phyloP scores from a whole-genome alignment of 2,113 vertebrate species.

The Micronisus gabar region DNA sequence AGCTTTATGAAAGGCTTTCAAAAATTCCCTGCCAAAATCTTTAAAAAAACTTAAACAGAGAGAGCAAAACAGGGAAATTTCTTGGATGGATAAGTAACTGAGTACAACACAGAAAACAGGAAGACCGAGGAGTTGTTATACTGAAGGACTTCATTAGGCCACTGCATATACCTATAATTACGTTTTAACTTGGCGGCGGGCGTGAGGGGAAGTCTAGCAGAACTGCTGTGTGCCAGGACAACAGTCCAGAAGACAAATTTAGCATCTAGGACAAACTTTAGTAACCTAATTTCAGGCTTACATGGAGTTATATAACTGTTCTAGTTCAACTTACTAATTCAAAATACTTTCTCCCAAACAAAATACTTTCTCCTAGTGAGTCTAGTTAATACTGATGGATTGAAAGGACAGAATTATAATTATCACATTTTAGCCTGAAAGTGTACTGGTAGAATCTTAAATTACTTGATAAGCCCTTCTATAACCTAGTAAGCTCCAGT shows the following conservation, averaged over 20 bases:
- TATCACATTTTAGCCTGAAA: neutral
- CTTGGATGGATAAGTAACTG: neutral
- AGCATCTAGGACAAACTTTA: neutral
- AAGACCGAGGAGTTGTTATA: fast-evolving
- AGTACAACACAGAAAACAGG: neutral
- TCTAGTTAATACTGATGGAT: neutral
- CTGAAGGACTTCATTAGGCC: neutral
- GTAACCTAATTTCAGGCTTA: neutral
- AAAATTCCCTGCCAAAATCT: neutral
- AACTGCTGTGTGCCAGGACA: neutral
- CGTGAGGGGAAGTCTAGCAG: neutral
- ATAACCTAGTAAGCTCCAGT: neutral
- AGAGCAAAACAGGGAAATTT: neutral
- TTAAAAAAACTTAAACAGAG: neutral
- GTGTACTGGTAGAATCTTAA: neutral
- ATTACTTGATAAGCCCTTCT: neutral
- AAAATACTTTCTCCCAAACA: neutral
- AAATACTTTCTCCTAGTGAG: neutral
- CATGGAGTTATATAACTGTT: neutral
- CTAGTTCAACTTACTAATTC: neutral
- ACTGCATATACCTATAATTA: neutral
- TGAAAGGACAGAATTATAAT: neutral
- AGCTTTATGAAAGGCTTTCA: neutral
- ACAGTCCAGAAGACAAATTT: neutral
- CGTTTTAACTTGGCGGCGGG: neutral